These are phyloP conservation scores for Eupithecia pulchellata DNA, from an alignment of 2,888 invertebrate species.

Conservation along the genomic window DNA sequence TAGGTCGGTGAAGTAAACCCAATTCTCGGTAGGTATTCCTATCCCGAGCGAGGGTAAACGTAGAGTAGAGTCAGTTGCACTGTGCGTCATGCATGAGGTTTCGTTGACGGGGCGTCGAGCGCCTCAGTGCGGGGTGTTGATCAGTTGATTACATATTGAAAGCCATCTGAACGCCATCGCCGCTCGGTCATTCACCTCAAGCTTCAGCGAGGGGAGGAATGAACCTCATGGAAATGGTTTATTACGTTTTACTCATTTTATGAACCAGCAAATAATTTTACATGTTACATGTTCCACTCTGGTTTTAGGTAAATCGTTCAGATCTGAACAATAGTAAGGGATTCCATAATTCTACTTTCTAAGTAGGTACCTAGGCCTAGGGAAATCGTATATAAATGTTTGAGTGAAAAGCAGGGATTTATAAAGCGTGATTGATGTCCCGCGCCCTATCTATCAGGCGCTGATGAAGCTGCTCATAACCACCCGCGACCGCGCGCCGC, in stretches of 20 bases:
- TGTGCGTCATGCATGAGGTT: neutral
- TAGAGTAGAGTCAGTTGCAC: neutral
- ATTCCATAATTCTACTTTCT: neutral
- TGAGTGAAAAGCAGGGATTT: neutral
- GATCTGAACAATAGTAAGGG: neutral
- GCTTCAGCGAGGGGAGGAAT: neutral
- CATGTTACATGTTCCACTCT: too few species aligned
- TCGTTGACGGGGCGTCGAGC: neutral
- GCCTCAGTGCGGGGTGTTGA: neutral
- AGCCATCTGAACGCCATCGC: neutral
- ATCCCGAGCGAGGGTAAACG: neutral
- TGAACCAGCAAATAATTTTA: neutral
- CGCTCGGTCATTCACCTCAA: neutral
- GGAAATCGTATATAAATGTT: neutral
- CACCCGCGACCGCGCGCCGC: too few species aligned
- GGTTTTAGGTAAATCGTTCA: neutral
- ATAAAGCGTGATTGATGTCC: slow-evolving; percentile 30
- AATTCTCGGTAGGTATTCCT: neutral
- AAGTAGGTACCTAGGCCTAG: neutral
- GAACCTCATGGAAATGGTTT: neutral
- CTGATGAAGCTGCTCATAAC: neutral
- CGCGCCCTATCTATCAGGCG: neutral
- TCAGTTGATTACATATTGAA: neutral
- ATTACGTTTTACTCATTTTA: neutral
- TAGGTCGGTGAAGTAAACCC: neutral